Percentiles rank a stretch among this genome's conserved stretches.
These are phyloP conservation scores for Phthorimaea operculella DNA, from an alignment of 1,140 invertebrate genomes.

Conservation along the genomic window DNA sequence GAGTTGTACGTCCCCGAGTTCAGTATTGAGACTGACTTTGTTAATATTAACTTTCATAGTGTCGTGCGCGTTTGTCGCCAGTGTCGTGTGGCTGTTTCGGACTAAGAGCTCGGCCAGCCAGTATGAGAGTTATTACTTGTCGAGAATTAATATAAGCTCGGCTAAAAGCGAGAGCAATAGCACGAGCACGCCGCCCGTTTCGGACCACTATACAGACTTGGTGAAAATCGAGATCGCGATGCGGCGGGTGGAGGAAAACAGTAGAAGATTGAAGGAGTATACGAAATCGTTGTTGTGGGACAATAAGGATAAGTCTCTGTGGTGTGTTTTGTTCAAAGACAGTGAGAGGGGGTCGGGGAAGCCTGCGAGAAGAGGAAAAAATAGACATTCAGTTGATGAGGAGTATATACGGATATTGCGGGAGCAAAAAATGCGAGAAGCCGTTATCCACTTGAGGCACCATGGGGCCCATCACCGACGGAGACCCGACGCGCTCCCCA, in stretches of 20 bases:
- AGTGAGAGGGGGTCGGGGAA: slow-evolving; percentile 46
- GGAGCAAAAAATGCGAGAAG: slow-evolving; percentile 52
- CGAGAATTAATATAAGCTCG: slow-evolving; percentile 64
- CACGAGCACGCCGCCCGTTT: slow-evolving; percentile 36
- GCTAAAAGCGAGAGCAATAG: slow-evolving; percentile 42
- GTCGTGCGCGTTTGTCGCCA: slow-evolving; percentile 54
- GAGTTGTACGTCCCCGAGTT: slow-evolving; percentile 57
- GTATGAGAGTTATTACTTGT: slow-evolving; percentile 66
- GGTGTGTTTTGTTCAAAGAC: slow-evolving; percentile 68
- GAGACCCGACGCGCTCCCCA: slow-evolving; percentile 38
- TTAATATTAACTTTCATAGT: slow-evolving; percentile 55
- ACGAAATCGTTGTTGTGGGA: slow-evolving; percentile 65
- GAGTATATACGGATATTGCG: slow-evolving; percentile 48
- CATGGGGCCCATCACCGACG: slow-evolving; percentile 49
- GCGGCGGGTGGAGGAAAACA: slow-evolving; percentile 64
- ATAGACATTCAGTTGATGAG: slow-evolving; percentile 47
- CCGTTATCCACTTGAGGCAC: slow-evolving; percentile 53
- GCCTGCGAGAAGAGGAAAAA: slow-evolving; percentile 26
- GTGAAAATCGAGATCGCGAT: slow-evolving; percentile 68
- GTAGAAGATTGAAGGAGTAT: slow-evolving; percentile 62
- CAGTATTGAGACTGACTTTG: slow-evolving; percentile 54
- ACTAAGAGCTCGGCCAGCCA: slow-evolving; percentile 41
- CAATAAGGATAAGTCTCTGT: slow-evolving; percentile 66
- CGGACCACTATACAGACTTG: slow-evolving; percentile 64
- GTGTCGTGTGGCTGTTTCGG: slow-evolving; percentile 57